Evolutionary conservation across 2,113 vertebrate species (phyloP), one percentile per base, ranked within the genome.

Genomic region (Tor tambroides): DNA sequence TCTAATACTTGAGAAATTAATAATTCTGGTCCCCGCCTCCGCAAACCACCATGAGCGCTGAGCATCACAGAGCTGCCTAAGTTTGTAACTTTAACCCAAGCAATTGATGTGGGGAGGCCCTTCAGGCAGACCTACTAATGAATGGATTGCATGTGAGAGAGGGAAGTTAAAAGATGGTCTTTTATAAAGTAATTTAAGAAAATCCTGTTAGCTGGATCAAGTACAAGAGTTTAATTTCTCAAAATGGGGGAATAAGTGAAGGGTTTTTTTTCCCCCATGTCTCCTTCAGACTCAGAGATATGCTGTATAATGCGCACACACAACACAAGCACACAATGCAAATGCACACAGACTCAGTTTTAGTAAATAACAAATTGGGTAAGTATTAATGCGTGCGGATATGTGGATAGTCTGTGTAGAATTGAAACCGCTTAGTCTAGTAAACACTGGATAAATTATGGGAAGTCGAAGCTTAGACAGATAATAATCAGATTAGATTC

Each of bases 121-220:
- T 97, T 94, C 95, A 98, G 98, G 97, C 98, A 96, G 97, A 97
- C 97, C 97, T 97, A 96, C 97, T 99, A 99, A 99, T 99, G 98
- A 99, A 98, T 97, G 97, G 96, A 97, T 98, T 96, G 96, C 96
- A 97, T 96, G 97, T 96, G 97, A 97, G 97, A 94, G 97, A 97
- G 97, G 96, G 97, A 97, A 99, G 97, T 99, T 98, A 98, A 97
- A 98, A 99, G 97, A 99, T 99, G 97, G 97, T 97, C 96, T 98
- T 97, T 98, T 98, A 98, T 98, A 97, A 97, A 98, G 96, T 98
- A 99, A 99, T 99, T 96, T 98, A 97, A 97, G 97, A 99, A 99
- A 99, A 99, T 99, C 98, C 98, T 98, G 97, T 99, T 99, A 99
- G 97, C 97, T 98, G 98, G 96, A 99, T 99, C 98, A 96, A 98